Conservation (phyloP, 1,140 invertebrate genomes). For the Philopotamus ludificatus region DNA sequence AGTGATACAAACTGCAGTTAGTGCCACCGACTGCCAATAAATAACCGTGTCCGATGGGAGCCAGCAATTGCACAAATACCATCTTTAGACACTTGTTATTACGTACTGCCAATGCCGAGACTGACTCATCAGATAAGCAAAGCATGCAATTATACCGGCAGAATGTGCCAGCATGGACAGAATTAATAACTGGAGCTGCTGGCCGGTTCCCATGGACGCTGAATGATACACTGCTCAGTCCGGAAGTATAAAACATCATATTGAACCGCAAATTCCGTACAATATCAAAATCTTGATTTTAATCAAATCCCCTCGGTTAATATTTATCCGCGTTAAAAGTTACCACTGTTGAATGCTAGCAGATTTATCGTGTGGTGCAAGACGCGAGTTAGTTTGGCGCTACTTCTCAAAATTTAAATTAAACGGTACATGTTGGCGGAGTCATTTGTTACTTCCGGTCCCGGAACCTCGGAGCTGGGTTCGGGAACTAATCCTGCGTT, state of each 20-base stretch:
- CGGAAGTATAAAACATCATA: too few species aligned
- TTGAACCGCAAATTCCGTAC: too few species aligned
- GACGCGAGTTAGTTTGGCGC: too few species aligned
- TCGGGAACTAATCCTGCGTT: not conserved
- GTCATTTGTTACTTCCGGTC: not conserved
- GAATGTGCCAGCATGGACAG: conserved; percentile 9
- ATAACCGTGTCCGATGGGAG: not conserved
- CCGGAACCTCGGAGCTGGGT: not conserved
- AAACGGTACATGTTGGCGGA: not conserved
- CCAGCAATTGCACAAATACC: conserved; percentile 17
- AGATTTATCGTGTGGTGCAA: too few species aligned
- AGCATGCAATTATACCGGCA: conserved; percentile 17
- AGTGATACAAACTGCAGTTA: not conserved
- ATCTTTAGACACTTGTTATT: conserved; percentile 23
- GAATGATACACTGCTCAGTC: too few species aligned
- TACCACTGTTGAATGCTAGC: too few species aligned
- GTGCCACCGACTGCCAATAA: conserved; percentile 11
- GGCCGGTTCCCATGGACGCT: too few species aligned
- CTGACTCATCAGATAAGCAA: conserved; percentile 19
- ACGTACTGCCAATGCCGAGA: conserved; percentile 6
- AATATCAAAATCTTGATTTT: too few species aligned
- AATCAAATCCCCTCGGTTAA: too few species aligned
- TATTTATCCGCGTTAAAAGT: too few species aligned
- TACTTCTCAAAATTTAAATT: not conserved
- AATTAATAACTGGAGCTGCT: not conserved